Evolutionary conservation across 2,888 invertebrate genomes (phyloP).

Genomic region (Aporophyla lueneburgensis): DNA sequence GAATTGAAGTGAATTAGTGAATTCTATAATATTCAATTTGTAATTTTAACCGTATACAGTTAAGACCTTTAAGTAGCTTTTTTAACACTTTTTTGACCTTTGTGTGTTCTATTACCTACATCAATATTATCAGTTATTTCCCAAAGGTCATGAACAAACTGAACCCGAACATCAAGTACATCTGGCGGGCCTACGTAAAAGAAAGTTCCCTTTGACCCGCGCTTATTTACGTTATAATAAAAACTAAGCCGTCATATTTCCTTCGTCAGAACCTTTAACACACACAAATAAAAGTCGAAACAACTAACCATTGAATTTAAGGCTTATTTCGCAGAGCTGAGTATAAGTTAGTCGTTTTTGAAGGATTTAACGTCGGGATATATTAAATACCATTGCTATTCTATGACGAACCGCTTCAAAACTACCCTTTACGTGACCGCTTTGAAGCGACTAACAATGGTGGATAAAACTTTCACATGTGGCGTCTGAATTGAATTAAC

Average conservation of each 20-base stretch:
- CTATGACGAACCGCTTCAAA: conserved; percentile 46
- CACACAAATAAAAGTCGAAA: conserved; percentile 74
- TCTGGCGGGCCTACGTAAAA: conserved; percentile 77
- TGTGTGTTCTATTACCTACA: conserved; percentile 6
- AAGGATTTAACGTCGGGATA: conserved; percentile 55
- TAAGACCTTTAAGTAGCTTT: too few relatives aligned
- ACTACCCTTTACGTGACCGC: conserved; percentile 56
- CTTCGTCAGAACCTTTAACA: conserved; percentile 71
- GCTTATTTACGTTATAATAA: conserved; percentile 78
- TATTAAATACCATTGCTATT: conserved; percentile 45
- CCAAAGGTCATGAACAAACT: conserved; percentile 72
- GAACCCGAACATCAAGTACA: conserved; percentile 75
- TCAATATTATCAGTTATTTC: conserved; percentile 50
- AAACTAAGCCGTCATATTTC: conserved; percentile 75
- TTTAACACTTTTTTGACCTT: not conserved
- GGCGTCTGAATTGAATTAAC: conserved; percentile 26
- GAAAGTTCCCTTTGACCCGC: conserved; percentile 70
- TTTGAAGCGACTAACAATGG: conserved; percentile 49
- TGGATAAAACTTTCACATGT: conserved; percentile 34
- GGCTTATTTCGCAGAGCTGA: conserved; percentile 56
- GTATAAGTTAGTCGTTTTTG: conserved; percentile 42
- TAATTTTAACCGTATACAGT: not conserved
- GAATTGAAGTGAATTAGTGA: too few relatives aligned
- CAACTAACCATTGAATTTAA: conserved; percentile 68
- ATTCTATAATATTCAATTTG: not conserved